Evolutionary conservation across 1,140 invertebrate genomes (phyloP), one percentile per base, ranked within the genome.

Genomic region (Drosophila parabipectinata): DNA sequence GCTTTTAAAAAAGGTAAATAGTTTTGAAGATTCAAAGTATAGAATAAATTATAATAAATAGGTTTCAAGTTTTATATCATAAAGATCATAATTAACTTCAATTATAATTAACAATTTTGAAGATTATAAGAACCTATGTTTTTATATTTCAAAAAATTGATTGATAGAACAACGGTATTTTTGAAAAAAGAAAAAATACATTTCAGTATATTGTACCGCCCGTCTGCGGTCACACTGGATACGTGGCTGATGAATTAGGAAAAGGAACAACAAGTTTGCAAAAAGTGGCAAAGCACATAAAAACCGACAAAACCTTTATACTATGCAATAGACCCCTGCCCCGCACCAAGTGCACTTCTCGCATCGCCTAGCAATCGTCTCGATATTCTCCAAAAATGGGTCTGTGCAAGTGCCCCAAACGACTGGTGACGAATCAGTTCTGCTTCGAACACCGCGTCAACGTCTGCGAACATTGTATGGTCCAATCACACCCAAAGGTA

Each of bases 371-470:
- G 41, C 12, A 12, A 45, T 37, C 21, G 52, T 7, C 12, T 26
- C 28, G 15, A 28, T 44, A 30, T 41, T 18, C 34, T 14, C 9
- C 21, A 8, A 24, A 66, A 66, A 99, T 99, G 98, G 98, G 98
- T 48, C 93, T 99, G 21, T 99, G 98, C 93, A 99, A 99, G 92
- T 99, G 98, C 93, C 98, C 98, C 10, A 99, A 99, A 93, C 94
- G 96, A 83, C 96, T 96, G 94, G 98, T 99, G 26, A 99, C 98
- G 50, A 99, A 98, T 93, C 96, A 99, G 90, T 99, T 99, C 94
- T 99, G 98, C 93, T 99, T 99, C 92, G 98, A 99, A 93, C 98
- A 99, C 92, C 93, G 98, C 85, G 98, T 99, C 2, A 99, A 99
- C 95, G 98, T 99, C 90, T 99, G 98, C 92, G 98, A 99, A 94